phyloP scores from a whole-genome alignment of 2,113 vertebrate species.

The Bungarus multicinctus region DNA sequence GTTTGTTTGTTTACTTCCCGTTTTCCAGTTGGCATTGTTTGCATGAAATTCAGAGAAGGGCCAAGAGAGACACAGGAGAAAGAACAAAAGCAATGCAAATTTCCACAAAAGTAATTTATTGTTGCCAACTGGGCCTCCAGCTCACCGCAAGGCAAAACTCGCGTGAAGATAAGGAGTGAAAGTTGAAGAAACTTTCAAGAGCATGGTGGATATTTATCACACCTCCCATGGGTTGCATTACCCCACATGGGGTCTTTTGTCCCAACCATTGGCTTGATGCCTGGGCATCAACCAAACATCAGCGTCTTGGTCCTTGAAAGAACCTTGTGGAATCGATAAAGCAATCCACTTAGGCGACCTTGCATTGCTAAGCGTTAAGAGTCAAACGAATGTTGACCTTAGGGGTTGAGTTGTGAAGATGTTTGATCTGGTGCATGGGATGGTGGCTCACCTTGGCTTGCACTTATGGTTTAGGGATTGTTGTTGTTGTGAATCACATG shows the following conservation, averaged over 20 bases:
- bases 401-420: neutral
- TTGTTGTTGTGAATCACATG: neutral
- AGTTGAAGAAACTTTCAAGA: slow-evolving; percentile 25
- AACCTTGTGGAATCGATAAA: neutral
- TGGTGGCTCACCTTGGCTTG: neutral
- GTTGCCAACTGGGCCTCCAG: slow-evolving; percentile 51
- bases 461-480: neutral
- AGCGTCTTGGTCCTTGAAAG: neutral
- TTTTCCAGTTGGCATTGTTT: slow-evolving; percentile 53
- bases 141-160: slow-evolving; percentile 12
- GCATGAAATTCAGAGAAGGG: slow-evolving; percentile 11
- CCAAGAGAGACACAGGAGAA: slow-evolving; percentile 1
- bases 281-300: neutral
- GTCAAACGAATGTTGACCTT: neutral
- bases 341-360: neutral
- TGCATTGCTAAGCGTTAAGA: neutral
- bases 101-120: slow-evolving; percentile 43
- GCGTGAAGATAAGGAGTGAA: slow-evolving; percentile 35
- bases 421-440: neutral
- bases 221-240: neutral
- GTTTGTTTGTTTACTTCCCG: slow-evolving; percentile 41
- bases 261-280: neutral
- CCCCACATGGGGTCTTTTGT: neutral
- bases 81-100: slow-evolving; percentile 59
- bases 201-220: neutral